Evolutionary conservation across 2,113 vertebrate genomes (phyloP), one percentile per base, ranked within the genome.

Genomic region (Malurus melanocephalus): DNA sequence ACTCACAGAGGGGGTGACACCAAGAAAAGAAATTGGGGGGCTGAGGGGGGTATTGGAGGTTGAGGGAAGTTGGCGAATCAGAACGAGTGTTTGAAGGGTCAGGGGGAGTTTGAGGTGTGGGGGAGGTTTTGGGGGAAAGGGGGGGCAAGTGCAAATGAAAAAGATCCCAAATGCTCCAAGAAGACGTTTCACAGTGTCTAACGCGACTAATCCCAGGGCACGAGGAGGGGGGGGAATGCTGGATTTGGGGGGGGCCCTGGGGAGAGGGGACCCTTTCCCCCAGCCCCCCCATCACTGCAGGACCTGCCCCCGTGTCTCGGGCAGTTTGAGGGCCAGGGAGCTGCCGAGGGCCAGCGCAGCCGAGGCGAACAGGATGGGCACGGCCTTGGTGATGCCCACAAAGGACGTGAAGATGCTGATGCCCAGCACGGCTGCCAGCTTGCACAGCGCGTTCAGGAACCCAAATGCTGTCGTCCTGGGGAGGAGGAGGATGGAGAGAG

Each of bases 321-420:
- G 99, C 61, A 99, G 97, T 95, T 99, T 99, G 62, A 99, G 96
- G 45, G 99, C 99, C 91, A 99, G 96, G 90, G 98, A 99, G 93
- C 99, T 99, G 94, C 99, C 99, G 0, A 96, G 96, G 3, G 98
- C 99, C 85, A 99, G 97, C 1, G 99, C 99, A 2, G 98, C 98
- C 0, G 99, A 99, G 35, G 99, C 99, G 11, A 99, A 97, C 30
- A 99, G 96, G 96, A 99, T 99, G 93, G 99, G 99, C 77, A 99
- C 98, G 0, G 99, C 99, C 96, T 99, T 99, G 92, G 99, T 99
- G 96, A 99, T 98, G 12, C 98, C 99, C 49, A 99, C 99, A 16
- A 99, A 99, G 28, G 99, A 99, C 1, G 98, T 98, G 96, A 99
- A 99, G 97, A 99, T 99, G 97, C 98, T 99, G 95, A 99, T 99